phyloP scores from a whole-genome alignment of 2,797 vertebrate genomes.

The Platalea minor region DNA sequence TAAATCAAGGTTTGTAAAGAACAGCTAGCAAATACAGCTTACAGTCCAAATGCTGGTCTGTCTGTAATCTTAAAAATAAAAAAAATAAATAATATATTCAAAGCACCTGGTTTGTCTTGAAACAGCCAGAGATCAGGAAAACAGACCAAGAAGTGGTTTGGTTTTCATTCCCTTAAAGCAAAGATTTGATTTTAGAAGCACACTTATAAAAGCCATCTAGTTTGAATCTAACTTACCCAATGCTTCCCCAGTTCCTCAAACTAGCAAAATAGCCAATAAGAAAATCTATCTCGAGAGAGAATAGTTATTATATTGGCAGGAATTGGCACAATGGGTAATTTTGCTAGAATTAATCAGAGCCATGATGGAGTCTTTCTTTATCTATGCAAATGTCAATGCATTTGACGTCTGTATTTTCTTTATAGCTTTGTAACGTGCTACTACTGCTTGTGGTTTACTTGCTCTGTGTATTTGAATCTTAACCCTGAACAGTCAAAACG shows the following conservation, averaged over 20 bases:
- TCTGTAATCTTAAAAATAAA: background rate
- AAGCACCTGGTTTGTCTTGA: background rate
- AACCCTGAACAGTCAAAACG: background rate
- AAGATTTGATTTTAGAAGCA: background rate
- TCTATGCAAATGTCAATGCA: background rate
- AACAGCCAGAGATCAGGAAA: background rate
- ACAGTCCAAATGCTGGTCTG: background rate
- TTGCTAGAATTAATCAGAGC: background rate
- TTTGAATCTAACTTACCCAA: background rate
- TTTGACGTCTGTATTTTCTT: background rate
- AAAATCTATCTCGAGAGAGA: background rate
- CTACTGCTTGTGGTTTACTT: background rate
- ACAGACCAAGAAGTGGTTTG: background rate
- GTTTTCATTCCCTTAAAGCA: background rate
- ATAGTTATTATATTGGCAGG: background rate
- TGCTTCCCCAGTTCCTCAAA: background rate
- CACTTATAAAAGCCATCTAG: background rate
- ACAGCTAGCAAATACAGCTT: background rate
- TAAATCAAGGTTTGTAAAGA: background rate
- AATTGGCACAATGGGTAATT: background rate
- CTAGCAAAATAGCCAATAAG: background rate
- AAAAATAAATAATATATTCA: background rate
- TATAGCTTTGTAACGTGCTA: background rate
- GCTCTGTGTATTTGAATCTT: background rate
- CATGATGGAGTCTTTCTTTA: background rate